These are phyloP conservation scores for Prunella fulvescens DNA, from an alignment of 2,113 vertebrate species.

Conservation along the genomic window DNA sequence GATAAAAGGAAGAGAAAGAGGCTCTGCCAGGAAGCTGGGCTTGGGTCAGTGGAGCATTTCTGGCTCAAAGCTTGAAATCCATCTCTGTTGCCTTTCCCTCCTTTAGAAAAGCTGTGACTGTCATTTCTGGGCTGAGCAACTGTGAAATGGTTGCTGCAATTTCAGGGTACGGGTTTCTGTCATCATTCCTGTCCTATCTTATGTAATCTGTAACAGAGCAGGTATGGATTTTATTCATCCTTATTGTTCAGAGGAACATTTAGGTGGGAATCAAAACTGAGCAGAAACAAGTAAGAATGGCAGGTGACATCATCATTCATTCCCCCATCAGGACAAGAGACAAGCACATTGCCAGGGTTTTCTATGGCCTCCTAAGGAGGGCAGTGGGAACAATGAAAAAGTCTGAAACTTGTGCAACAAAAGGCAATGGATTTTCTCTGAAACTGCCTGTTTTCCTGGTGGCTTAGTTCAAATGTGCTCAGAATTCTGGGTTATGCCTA, in stretches of 20 bases:
- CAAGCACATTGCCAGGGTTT: not conserved
- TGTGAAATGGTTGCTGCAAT: not conserved
- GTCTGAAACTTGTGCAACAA: not conserved
- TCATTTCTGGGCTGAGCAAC: not conserved
- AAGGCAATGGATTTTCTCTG: not conserved
- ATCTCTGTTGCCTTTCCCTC: not conserved
- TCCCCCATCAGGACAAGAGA: not conserved
- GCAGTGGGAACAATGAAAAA: not conserved
- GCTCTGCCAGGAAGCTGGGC: not conserved
- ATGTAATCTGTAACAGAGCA: not conserved
- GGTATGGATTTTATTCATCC: not conserved
- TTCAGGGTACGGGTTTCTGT: not conserved
- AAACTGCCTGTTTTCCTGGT: not conserved
- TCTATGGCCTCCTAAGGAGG: not conserved
- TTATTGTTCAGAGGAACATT: not conserved
- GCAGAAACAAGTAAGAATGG: not conserved
- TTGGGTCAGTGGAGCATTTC: not conserved
- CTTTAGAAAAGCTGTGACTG: not conserved
- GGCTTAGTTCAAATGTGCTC: not conserved
- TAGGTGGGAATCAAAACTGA: not conserved
- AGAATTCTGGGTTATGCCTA: not conserved
- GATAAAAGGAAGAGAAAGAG: not conserved
- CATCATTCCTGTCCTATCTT: not conserved
- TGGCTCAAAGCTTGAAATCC: not conserved
- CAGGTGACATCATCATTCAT: accelerated